Base-by-base conservation (phyloP, 1,140 invertebrate genomes). In the Papilio helenus region DNA sequence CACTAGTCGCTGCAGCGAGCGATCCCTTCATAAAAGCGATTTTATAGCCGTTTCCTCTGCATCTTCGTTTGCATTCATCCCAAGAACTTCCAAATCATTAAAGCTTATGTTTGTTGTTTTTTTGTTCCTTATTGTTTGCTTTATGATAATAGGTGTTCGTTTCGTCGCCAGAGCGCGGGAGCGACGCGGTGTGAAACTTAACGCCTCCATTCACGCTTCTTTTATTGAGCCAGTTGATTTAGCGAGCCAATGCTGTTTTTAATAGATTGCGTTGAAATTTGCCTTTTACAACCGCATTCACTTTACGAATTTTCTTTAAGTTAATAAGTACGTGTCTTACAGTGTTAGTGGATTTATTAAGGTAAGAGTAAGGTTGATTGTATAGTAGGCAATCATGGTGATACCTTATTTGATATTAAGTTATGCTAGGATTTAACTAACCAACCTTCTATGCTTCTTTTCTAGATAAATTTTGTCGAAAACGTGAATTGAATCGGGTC, bases 91-190 rank as follows among this genome's bases (percentile, higher is more conserved):
- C 86, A 87, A 92, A 90, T 93, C 91, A 93, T 94, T 92, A 93
- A 91, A 89, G 82, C 86, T 83, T 88, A 85, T 90, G 88, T 93
- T 92, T 94, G 92, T 94, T 91, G 87, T 92, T 92, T 58, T 55
- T 90, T 91, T 90, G 84, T 91, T 86, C 85, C 83, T 86, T 83
- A 91, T 92, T 94, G 89, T 93, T 93, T 93, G 88, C 86, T 92
- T 90, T 94, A 93, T 94, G 92, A 93, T 93, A 94, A 93, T 92
- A 91, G 91, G 92, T 90, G 91, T 94, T 92, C 85, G 89, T 90
- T 89, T 90, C 86, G 84, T 87, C 85, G 87, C 80, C 81, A 49
- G 82, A 85, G 79, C 84, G 81, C 90, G 86, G 90, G 82, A 88
- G 87, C 87, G 89, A 88, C 85, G 82, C 82, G 87, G 93, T 93